Percentiles rank a stretch among this genome's conserved stretches.
Evolutionary conservation across 2,797 vertebrate species (phyloP).

Genomic region (Melanotaenia trifasciata): DNA sequence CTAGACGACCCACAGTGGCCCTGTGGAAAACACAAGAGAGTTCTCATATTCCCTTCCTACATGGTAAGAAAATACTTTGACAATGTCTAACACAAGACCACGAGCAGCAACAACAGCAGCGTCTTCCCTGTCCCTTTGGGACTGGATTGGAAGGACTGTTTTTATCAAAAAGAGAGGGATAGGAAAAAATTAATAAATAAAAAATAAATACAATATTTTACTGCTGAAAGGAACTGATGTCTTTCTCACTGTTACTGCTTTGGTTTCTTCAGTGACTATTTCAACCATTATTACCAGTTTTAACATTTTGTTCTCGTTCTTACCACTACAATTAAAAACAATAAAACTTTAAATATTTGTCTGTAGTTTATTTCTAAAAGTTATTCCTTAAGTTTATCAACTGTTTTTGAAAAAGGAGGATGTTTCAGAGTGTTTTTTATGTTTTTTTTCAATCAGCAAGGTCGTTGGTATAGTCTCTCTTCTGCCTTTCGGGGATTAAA

Average conservation of each 20-base stretch:
- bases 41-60: constrained; percentile 98
- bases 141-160: constrained; percentile 33
- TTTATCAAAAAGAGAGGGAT: constrained; percentile 8
- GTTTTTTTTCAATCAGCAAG: constrained; percentile 48
- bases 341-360: constrained; percentile 37
- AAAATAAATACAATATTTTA: neutral
- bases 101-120: constrained; percentile 12
- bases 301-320: constrained; percentile 32
- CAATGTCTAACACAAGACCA: neutral
- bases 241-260: constrained; percentile 10
- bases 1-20: constrained; percentile 99
- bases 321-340: constrained; percentile 42
- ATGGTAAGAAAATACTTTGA: constrained; percentile 90
- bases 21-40: constrained; percentile 97
- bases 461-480: constrained; percentile 34
- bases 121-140: constrained; percentile 12
- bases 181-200: neutral
- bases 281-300: constrained; percentile 4
- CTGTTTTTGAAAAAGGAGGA: constrained; percentile 31
- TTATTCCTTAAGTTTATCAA: constrained; percentile 43
- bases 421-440: constrained; percentile 42
- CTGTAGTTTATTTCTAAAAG: constrained; percentile 19
- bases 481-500: constrained; percentile 20
- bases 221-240: constrained; percentile 6
- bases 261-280: constrained; percentile 1